Evolutionary conservation across 2,113 vertebrate species (phyloP).

Genomic region (Campylorhamphus procurvoides): DNA sequence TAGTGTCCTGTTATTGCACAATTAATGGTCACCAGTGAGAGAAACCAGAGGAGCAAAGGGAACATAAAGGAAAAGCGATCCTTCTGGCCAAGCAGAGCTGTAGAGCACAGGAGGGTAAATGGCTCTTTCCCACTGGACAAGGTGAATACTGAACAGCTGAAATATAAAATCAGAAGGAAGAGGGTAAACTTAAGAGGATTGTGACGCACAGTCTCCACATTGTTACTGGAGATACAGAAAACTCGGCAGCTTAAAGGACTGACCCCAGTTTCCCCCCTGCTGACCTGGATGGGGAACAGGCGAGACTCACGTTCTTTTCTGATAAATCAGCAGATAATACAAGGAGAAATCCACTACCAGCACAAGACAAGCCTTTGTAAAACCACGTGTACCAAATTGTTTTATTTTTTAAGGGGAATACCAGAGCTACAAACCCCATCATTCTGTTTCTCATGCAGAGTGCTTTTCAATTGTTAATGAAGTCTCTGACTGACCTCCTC

Average conservation of each 20-base stretch:
- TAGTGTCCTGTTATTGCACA: not conserved
- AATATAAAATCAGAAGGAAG: not conserved
- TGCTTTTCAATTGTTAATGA: not conserved
- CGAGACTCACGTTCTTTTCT: not conserved
- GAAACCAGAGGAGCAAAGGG: not conserved
- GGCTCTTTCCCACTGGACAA: not conserved
- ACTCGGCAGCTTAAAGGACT: not conserved
- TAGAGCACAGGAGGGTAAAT: not conserved
- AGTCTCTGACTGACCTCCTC: not conserved
- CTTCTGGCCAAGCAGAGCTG: not conserved
- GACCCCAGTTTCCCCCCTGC: not conserved
- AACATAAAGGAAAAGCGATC: not conserved
- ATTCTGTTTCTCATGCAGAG: not conserved
- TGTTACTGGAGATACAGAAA: not conserved
- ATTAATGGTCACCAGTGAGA: not conserved
- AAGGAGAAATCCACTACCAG: not conserved
- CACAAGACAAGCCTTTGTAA: not conserved
- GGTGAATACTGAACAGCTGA: not conserved
- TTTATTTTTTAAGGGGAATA: not conserved
- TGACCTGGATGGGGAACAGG: not conserved
- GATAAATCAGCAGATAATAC: not conserved
- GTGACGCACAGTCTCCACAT: not conserved
- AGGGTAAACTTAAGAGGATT: not conserved
- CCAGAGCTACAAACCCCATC: not conserved
- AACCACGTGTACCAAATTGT: rapidly evolving